Percentiles rank a stretch among this genome's conserved stretches.
Conservation (phyloP, 1,140 invertebrate genomes). For the Tetragnatha versicolor region DNA sequence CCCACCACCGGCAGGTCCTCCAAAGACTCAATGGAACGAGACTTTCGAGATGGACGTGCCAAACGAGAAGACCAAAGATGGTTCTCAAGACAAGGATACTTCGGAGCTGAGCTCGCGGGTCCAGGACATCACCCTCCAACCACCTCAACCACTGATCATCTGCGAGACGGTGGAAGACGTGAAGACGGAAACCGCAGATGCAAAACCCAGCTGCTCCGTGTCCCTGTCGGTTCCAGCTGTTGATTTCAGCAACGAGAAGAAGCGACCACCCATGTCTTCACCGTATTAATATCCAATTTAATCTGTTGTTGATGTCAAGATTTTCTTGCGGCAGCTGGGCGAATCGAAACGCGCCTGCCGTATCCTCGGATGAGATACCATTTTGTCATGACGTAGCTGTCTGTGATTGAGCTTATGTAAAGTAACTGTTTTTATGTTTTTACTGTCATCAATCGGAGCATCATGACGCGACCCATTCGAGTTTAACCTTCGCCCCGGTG, state of each 20-base stretch:
- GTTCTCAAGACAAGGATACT: not conserved
- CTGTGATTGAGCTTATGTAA: constrained; percentile 49
- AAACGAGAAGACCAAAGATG: not conserved
- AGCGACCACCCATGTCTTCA: constrained; percentile 30
- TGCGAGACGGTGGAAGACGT: constrained; percentile 37
- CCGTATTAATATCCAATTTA: constrained; percentile 1
- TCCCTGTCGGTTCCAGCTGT: constrained; percentile 31
- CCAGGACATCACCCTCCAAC: constrained; percentile 33
- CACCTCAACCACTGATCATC: constrained; percentile 40
- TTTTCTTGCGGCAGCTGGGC: constrained; percentile 4
- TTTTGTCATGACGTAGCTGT: constrained; percentile 39
- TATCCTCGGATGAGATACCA: constrained; percentile 1
- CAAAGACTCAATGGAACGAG: constrained; percentile 24
- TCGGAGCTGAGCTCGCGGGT: constrained; percentile 11
- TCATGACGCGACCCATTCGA: too few species aligned
- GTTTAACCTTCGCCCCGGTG: too few species aligned
- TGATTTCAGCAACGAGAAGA: constrained; percentile 43
- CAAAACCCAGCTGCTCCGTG: not conserved
- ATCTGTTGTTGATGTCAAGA: not conserved
- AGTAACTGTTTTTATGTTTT: constrained; percentile 22
- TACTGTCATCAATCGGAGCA: constrained; percentile 1
- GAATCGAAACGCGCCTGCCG: constrained; percentile 20
- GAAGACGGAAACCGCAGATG: not conserved
- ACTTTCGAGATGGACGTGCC: not conserved
- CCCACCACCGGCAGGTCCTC: constrained; percentile 37